These are phyloP conservation scores for Oligia latruncula DNA, from an alignment of 2,888 invertebrate species.

Conservation along the genomic window DNA sequence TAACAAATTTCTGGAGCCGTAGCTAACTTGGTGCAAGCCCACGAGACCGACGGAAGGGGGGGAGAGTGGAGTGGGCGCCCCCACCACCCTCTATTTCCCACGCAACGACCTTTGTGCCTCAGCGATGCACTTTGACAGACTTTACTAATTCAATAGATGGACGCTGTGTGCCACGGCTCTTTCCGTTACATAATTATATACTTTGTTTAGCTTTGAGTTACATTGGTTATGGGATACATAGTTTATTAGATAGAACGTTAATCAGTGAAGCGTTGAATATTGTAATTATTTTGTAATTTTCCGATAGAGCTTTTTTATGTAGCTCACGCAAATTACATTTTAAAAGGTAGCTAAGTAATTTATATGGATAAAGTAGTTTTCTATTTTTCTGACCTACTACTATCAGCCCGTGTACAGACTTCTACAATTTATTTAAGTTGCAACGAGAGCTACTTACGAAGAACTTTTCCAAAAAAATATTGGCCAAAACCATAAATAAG, in stretches of 20 bases:
- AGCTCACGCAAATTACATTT: conserved; percentile 4
- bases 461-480: neutral
- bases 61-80: conserved; percentile 66
- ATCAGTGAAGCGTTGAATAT: conserved; percentile 38
- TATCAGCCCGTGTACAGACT: neutral
- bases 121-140: conserved; percentile 89
- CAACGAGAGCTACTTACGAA: neutral
- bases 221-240: conserved; percentile 29
- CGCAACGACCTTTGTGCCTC: conserved; percentile 90
- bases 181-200: conserved; percentile 79
- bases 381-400: neutral
- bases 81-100: conserved; percentile 83
- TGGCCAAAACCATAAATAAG: neutral
- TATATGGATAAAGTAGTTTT: conserved; percentile 8
- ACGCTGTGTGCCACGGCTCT: conserved; percentile 80
- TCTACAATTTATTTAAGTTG: neutral
- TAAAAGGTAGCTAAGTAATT: conserved; percentile 1
- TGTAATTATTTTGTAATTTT: conserved; percentile 42
- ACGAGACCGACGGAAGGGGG: conserved; percentile 71
- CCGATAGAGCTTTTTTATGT: conserved; percentile 23
- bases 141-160: conserved; percentile 90
- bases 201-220: conserved; percentile 54
- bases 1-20: conserved; percentile 88
- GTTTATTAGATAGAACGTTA: conserved; percentile 18
- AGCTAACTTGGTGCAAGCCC: conserved; percentile 85